phyloP scores from a whole-genome alignment of 2,113 vertebrate genomes.

The Hassar affinis region DNA sequence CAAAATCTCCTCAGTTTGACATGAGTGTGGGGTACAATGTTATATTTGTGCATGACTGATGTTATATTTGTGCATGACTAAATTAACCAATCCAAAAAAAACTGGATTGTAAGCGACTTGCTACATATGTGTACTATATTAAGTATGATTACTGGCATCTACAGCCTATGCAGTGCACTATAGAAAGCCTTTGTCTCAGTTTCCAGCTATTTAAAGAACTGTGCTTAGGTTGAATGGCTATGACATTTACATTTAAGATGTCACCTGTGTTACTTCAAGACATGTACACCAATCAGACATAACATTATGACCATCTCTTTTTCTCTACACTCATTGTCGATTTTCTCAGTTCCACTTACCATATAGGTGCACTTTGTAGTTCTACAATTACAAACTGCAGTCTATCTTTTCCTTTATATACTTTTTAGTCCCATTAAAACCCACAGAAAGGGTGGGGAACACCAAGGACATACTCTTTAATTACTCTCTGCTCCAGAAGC shows the following conservation, averaged over 20 bases:
- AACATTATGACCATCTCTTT: no score
- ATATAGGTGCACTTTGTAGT: no score
- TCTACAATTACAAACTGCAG: no score
- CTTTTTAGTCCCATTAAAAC: no score
- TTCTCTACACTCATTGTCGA: no score
- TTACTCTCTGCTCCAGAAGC: background rate
- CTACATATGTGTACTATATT: background rate
- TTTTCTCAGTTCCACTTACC: no score
- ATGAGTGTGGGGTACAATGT: background rate
- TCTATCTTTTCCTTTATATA: no score
- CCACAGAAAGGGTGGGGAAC: background rate
- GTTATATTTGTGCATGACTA: background rate
- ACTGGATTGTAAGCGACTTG: background rate
- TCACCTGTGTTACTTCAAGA: background rate
- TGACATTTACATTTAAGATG: background rate
- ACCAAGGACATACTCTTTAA: background rate
- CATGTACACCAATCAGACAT: background rate
- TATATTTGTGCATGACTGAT: background rate
- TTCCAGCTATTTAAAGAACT: background rate
- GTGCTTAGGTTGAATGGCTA: background rate
- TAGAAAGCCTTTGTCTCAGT: background rate
- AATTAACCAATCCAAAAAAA: background rate
- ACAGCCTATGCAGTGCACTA: background rate
- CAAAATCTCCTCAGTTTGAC: background rate
- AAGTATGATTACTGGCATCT: background rate